Evolutionary conservation across 2,888 invertebrate species (phyloP).

Genomic region (Agrotis clavis): DNA sequence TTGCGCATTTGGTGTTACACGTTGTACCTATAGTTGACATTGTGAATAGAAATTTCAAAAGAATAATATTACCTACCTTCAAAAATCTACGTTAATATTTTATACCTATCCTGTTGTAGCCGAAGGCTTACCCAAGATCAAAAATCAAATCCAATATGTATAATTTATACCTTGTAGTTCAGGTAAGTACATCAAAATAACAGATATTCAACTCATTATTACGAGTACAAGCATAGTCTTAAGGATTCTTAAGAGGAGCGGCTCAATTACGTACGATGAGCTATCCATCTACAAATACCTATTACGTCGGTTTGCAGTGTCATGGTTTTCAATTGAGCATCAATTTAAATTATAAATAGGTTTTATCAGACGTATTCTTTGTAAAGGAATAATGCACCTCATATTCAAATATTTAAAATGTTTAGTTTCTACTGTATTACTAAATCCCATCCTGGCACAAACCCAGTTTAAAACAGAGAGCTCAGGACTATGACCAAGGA

Average conservation of each 20-base stretch:
- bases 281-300: slow-evolving; percentile 4
- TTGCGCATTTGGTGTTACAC: too few species aligned
- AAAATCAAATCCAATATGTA: not conserved
- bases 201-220: not conserved
- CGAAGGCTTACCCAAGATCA: not conserved
- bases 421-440: too few species aligned
- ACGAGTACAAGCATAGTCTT: not conserved
- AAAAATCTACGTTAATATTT: too few species aligned
- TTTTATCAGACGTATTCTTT: not conserved
- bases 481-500: too few species aligned
- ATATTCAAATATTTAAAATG: too few species aligned
- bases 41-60: too few species aligned
- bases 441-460: too few species aligned
- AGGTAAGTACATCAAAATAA: not conserved
- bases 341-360: not conserved
- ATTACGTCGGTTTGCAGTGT: slow-evolving; percentile 14
- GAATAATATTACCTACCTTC: too few species aligned
- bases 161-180: not conserved
- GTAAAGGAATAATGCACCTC: too few species aligned
- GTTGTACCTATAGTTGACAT: too few species aligned
- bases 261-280: slow-evolving; percentile 12
- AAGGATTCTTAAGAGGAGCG: slow-evolving; percentile 11
- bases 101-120: not conserved
- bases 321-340: slow-evolving; percentile 18
- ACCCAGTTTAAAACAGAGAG: too few species aligned